These are phyloP conservation scores for Dasysyrphus tricinctus DNA, from an alignment of 2,888 invertebrate species.

Conservation along the genomic window DNA sequence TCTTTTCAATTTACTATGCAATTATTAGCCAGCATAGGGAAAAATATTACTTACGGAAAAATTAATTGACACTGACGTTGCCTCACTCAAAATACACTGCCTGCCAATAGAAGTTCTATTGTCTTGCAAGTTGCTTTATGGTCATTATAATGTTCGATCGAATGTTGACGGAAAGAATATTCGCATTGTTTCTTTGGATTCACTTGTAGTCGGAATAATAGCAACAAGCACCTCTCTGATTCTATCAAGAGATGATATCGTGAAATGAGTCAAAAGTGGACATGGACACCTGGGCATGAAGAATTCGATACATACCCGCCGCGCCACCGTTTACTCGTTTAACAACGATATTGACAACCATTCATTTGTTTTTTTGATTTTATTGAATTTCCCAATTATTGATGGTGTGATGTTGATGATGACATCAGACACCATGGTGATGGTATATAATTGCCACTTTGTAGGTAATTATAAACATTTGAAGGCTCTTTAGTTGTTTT, in stretches of 20 bases:
- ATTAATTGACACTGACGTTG: slow-evolving; percentile 57
- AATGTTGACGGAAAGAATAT: slow-evolving; percentile 30
- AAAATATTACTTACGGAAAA: background rate
- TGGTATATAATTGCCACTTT: slow-evolving; percentile 11
- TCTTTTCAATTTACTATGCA: slow-evolving; percentile 49
- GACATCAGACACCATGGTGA: slow-evolving; percentile 39
- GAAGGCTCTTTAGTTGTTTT: slow-evolving; percentile 24
- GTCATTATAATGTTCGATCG: background rate
- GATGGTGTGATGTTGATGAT: slow-evolving; percentile 51
- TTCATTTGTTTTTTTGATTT: slow-evolving; percentile 35
- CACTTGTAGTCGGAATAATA: background rate
- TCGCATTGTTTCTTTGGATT: slow-evolving; percentile 11
- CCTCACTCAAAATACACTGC: slow-evolving; percentile 1
- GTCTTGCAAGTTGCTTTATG: slow-evolving; percentile 3
- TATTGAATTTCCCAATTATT: slow-evolving; percentile 50
- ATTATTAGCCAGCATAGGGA: slow-evolving; percentile 22
- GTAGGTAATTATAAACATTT: slow-evolving; percentile 25
- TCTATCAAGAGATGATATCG: slow-evolving; percentile 7
- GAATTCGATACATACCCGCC: background rate
- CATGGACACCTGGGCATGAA: slow-evolving; percentile 54
- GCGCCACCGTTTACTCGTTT: background rate
- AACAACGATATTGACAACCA: slow-evolving; percentile 29
- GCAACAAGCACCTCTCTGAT: background rate
- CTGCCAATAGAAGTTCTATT: slow-evolving; percentile 40
- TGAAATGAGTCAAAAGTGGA: slow-evolving; percentile 17